phyloP scores from a whole-genome alignment of 2,888 invertebrate species.

The Argynnis bischoffii region DNA sequence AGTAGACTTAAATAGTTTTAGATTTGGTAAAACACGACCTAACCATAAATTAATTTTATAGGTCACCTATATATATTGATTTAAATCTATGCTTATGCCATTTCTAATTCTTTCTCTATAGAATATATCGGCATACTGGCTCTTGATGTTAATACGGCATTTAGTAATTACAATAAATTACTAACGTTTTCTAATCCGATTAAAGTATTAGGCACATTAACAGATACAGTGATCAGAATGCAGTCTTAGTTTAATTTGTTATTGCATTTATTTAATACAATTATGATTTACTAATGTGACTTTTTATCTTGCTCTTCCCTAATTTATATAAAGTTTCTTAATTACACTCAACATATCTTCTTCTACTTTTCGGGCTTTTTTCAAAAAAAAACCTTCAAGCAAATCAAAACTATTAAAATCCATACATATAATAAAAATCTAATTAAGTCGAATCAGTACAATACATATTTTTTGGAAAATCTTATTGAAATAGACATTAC shows the following conservation, averaged over 20 bases:
- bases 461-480: too few species aligned
- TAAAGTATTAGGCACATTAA: constrained; percentile 15
- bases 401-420: too few species aligned
- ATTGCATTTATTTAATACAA: background rate
- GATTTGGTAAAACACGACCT: too few species aligned
- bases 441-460: too few species aligned
- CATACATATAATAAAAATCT: too few species aligned
- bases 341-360: too few species aligned
- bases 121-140: constrained; percentile 8
- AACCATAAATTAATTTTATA: background rate
- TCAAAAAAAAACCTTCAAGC: too few species aligned
- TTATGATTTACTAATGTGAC: background rate
- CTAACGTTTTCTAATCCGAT: constrained; percentile 21
- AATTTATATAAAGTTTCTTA: too few species aligned
- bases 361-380: too few species aligned
- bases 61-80: background rate
- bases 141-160: constrained; percentile 22
- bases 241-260: background rate
- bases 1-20: too few species aligned
- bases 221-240: background rate
- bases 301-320: background rate
- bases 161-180: constrained; percentile 20
- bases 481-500: too few species aligned
- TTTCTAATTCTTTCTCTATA: constrained; percentile 2
- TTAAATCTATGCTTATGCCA: background rate